These are phyloP conservation scores for Mythimna lalbum DNA, from an alignment of 2,888 invertebrate genomes.

Conservation along the genomic window DNA sequence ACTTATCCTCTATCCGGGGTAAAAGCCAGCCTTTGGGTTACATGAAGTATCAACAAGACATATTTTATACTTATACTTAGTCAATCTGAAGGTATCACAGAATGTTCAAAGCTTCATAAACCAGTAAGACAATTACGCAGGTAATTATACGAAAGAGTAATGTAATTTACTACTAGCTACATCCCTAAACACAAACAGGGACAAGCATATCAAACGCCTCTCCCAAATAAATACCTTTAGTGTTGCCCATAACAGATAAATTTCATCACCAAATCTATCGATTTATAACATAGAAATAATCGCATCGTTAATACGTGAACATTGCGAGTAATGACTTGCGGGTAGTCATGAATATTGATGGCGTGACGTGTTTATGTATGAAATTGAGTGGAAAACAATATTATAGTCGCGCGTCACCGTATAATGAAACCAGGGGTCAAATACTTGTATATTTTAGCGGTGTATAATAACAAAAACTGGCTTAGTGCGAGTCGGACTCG, in stretches of 20 bases:
- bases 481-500: not conserved
- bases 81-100: too few relatives aligned
- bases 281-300: slow-evolving; percentile 57
- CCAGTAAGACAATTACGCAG: too few relatives aligned
- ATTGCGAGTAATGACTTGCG: slow-evolving; percentile 59
- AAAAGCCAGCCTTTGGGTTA: too few relatives aligned
- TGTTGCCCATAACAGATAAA: slow-evolving; percentile 12
- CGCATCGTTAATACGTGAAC: slow-evolving; percentile 47
- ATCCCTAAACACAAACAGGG: too few relatives aligned
- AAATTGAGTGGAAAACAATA: slow-evolving; percentile 68
- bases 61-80: too few relatives aligned
- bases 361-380: slow-evolving; percentile 62
- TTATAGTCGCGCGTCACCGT: slow-evolving; percentile 53
- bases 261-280: slow-evolving; percentile 27
- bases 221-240: not conserved
- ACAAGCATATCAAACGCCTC: too few relatives aligned
- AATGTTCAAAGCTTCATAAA: too few relatives aligned
- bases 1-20: too few relatives aligned
- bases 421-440: slow-evolving; percentile 48
- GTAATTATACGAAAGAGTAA: too few relatives aligned
- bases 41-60: too few relatives aligned
- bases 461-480: slow-evolving; percentile 11
- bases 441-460: slow-evolving; percentile 44
- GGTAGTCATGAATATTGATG: slow-evolving; percentile 68
- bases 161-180: too few relatives aligned